Evolutionary conservation across 1,140 invertebrate species (phyloP).

Genomic region (Drosophila ogumai): DNA sequence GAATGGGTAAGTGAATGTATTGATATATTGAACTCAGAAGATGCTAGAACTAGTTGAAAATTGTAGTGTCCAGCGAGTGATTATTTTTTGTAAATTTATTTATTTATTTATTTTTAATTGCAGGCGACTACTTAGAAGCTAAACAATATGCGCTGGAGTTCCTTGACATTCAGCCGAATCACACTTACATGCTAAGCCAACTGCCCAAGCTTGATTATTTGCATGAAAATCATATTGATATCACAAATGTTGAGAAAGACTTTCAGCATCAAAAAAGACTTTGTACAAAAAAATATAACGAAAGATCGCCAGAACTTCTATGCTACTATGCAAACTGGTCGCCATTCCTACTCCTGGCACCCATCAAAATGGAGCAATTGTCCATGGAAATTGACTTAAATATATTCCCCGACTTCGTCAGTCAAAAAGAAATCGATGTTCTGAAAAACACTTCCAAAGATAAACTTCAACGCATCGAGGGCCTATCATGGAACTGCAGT

Average conservation of each 20-base stretch:
- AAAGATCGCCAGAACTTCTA: background rate
- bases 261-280: conserved; percentile 3
- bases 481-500: conserved; percentile 14
- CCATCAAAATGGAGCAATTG: conserved; percentile 12
- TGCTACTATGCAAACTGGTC: conserved; percentile 1
- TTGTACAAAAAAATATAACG: conserved; percentile 2
- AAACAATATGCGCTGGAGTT: conserved; percentile 5
- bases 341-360: conserved; percentile 7
- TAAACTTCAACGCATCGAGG: background rate
- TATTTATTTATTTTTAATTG: background rate
- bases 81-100: too few relatives aligned
- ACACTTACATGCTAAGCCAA: conserved; percentile 11
- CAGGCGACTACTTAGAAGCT: conserved; percentile 11
- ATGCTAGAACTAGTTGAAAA: too few relatives aligned
- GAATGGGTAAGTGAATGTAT: conserved; percentile 9
- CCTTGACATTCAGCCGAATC: conserved; percentile 1
- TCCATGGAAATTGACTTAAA: background rate
- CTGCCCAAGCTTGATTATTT: conserved; percentile 1
- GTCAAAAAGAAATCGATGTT: conserved; percentile 4
- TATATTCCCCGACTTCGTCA: background rate
- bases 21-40: too few relatives aligned
- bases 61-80: too few relatives aligned
- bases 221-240: background rate
- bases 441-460: conserved; percentile 5
- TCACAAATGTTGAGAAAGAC: background rate